Conservation (phyloP, 2,113 vertebrate species). For the Mirounga angustirostris region DNA sequence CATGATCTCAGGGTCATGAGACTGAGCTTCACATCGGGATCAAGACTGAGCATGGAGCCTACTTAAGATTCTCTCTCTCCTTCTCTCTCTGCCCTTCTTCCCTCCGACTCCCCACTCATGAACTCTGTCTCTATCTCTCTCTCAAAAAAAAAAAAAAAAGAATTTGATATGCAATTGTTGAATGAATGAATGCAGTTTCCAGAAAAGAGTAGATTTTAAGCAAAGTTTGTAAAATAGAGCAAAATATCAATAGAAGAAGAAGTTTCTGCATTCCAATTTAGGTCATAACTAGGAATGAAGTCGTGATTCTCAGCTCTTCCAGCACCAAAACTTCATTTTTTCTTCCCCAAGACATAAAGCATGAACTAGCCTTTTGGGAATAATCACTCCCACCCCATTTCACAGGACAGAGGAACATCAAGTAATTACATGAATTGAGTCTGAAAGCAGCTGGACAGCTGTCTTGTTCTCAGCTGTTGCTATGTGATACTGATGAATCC, state of each 20-base stretch:
- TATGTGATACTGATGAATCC: background rate
- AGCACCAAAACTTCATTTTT: background rate
- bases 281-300: background rate
- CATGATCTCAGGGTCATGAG: background rate
- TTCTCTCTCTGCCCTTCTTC: background rate
- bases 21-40: fast-evolving
- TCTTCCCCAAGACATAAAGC: background rate
- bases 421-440: background rate
- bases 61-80: background rate
- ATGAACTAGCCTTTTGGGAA: background rate
- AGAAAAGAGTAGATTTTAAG: background rate
- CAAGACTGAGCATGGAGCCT: background rate
- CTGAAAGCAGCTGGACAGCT: background rate
- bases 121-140: background rate
- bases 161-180: background rate
- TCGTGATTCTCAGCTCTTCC: background rate
- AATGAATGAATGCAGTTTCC: background rate
- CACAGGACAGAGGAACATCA: fast-evolving
- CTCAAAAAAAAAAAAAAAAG: background rate
- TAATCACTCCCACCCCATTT: background rate
- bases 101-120: background rate
- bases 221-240: background rate
- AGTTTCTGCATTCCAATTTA: background rate
- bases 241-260: background rate
- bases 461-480: background rate